Percentiles rank a stretch among this genome's conserved stretches.
Conservation (phyloP, 2,113 vertebrate genomes). For the Anser brachyrhynchus region DNA sequence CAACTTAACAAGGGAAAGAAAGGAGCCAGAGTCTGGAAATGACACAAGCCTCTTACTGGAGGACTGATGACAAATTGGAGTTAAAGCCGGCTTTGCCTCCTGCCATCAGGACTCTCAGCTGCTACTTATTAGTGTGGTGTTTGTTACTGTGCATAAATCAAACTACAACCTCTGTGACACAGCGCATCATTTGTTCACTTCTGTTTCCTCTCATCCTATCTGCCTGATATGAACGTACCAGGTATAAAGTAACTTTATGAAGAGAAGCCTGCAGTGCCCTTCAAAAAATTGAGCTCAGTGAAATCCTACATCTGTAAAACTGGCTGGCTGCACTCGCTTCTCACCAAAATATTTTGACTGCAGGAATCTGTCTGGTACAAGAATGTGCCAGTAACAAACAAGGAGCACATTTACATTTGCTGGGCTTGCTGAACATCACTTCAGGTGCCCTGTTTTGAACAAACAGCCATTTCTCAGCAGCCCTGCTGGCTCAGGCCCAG, state of each 20-base stretch:
- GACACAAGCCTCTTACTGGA: background rate
- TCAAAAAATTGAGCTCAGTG: background rate
- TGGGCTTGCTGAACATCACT: background rate
- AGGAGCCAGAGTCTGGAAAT: fast-evolving
- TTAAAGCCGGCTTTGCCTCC: background rate
- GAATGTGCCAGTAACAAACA: constrained; percentile 1
- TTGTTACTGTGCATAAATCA: background rate
- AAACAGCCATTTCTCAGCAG: background rate
- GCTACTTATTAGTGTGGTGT: background rate
- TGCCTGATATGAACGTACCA: fast-evolving
- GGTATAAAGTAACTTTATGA: background rate
- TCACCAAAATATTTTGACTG: background rate
- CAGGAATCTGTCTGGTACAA: background rate
- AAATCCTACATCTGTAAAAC: background rate
- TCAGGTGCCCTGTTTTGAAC: background rate
- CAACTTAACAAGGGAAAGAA: background rate
- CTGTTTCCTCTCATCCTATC: background rate
- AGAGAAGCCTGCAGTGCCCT: background rate
- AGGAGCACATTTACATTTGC: background rate
- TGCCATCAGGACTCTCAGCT: background rate
- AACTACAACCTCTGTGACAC: background rate
- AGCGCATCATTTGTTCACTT: fast-evolving
- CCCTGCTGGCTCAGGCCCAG: background rate
- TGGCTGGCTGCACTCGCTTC: background rate
- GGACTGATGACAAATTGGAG: background rate